A percentile compares a stretch with the other conserved stretches of the same genome.
These are phyloP conservation scores for Anniella stebbinsi DNA, from an alignment of 2,797 vertebrate genomes.

Conservation along the genomic window DNA sequence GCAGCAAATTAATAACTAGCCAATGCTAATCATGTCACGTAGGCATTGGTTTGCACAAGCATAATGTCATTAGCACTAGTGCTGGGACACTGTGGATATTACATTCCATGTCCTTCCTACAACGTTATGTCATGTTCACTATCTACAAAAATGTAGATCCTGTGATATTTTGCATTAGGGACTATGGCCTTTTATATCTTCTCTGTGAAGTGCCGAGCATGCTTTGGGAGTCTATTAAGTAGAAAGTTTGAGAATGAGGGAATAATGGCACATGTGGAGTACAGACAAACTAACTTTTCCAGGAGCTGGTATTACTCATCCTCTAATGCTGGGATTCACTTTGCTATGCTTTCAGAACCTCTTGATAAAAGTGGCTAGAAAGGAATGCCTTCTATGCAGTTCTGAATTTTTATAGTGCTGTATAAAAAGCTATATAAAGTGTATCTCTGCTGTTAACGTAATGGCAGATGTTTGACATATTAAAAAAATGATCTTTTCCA, in stretches of 20 bases:
- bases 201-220: conserved; percentile 21
- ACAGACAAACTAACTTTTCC: neutral
- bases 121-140: neutral
- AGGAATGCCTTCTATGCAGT: neutral
- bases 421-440: neutral
- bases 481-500: neutral
- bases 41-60: too few relatives aligned
- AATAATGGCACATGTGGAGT: neutral
- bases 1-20: too few relatives aligned
- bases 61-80: too few relatives aligned
- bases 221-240: neutral
- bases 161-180: neutral
- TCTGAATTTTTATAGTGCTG: neutral
- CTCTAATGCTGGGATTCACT: conserved; percentile 21
- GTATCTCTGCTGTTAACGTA: conserved; percentile 6
- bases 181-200: conserved; percentile 23
- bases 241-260: neutral
- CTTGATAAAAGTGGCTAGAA: conserved; percentile 23
- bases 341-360: conserved; percentile 19
- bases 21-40: too few relatives aligned
- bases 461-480: neutral
- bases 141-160: neutral
- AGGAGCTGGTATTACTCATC: conserved; percentile 1
- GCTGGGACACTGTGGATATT: too few relatives aligned
- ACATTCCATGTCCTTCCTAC: neutral